Conservation (phyloP, 2,797 vertebrate genomes). For the Syndactyla subalaris region DNA sequence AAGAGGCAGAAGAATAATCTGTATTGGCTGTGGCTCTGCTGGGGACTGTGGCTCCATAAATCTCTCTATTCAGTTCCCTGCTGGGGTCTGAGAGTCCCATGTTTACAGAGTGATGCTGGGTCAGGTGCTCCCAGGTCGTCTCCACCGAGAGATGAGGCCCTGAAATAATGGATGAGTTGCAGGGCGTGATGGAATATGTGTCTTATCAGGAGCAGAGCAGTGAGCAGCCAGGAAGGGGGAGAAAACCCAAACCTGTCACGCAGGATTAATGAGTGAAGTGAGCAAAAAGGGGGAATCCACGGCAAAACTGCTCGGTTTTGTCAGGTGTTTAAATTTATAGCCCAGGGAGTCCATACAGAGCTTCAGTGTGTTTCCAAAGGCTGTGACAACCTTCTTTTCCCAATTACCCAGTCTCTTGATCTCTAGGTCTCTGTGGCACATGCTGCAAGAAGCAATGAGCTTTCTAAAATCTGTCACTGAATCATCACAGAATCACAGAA, state of each 20-base stretch:
- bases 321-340: conserved; percentile 3
- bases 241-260: not conserved
- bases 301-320: not conserved
- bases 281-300: not conserved
- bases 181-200: not conserved
- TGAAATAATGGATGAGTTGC: not conserved
- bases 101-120: not conserved
- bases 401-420: not conserved
- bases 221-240: not conserved
- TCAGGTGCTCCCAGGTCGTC: not conserved
- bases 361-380: not conserved
- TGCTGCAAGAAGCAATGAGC: not conserved
- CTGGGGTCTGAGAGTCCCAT: not conserved
- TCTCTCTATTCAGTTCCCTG: not conserved
- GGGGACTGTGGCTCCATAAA: conserved; percentile 17
- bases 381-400: not conserved
- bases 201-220: conserved; percentile 21
- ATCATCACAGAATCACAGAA: not conserved
- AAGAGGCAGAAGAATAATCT: conserved; percentile 24
- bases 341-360: not conserved
- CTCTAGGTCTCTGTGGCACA: not conserved
- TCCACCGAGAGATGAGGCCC: not conserved
- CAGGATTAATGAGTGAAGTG: conserved; percentile 41
- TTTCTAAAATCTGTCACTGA: not conserved
- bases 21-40: not conserved